phyloP scores from a whole-genome alignment of 1,140 invertebrate genomes.

The Caenorhabditis brenneri region DNA sequence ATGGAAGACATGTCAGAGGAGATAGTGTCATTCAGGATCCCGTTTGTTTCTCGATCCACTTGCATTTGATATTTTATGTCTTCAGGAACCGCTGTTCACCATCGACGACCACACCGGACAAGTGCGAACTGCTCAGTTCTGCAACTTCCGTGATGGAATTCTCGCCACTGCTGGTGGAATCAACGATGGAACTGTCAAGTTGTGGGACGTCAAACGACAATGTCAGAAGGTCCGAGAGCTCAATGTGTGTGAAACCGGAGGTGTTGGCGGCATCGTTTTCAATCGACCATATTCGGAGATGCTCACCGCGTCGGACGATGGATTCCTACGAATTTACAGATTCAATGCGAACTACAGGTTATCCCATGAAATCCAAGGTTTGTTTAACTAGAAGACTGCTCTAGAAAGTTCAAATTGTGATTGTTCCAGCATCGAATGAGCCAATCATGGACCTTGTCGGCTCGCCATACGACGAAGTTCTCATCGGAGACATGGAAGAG shows the following conservation, averaged over 20 bases:
- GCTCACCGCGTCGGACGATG: slow-evolving; percentile 23
- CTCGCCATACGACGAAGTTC: slow-evolving; percentile 16
- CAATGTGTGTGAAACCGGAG: slow-evolving; percentile 1
- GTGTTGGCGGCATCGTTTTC: slow-evolving; percentile 12
- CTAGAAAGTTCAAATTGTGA: not conserved
- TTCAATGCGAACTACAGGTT: slow-evolving; percentile 17
- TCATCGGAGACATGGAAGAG: slow-evolving; percentile 31
- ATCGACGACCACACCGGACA: slow-evolving; percentile 43
- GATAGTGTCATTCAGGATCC: not conserved
- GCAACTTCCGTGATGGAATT: slow-evolving; percentile 36
- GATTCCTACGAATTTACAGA: slow-evolving; percentile 1
- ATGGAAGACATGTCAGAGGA: slow-evolving; percentile 21
- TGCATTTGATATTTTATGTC: too few relatives aligned
- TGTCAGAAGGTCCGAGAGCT: slow-evolving; percentile 20
- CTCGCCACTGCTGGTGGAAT: slow-evolving; percentile 50
- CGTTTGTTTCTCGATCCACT: not conserved
- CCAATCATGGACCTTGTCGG: slow-evolving; percentile 22
- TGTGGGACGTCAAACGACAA: slow-evolving; percentile 44
- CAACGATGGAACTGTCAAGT: slow-evolving; percentile 45
- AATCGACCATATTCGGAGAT: slow-evolving; percentile 15
- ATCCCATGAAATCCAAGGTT: slow-evolving; percentile 22
- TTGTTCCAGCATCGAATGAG: not conserved
- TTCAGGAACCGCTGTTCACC: slow-evolving; percentile 31
- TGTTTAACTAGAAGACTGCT: too few relatives aligned
- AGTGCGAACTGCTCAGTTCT: slow-evolving; percentile 46